These are phyloP conservation scores for Macrotis lagotis DNA, from an alignment of 2,113 vertebrate genomes.

Conservation along the genomic window DNA sequence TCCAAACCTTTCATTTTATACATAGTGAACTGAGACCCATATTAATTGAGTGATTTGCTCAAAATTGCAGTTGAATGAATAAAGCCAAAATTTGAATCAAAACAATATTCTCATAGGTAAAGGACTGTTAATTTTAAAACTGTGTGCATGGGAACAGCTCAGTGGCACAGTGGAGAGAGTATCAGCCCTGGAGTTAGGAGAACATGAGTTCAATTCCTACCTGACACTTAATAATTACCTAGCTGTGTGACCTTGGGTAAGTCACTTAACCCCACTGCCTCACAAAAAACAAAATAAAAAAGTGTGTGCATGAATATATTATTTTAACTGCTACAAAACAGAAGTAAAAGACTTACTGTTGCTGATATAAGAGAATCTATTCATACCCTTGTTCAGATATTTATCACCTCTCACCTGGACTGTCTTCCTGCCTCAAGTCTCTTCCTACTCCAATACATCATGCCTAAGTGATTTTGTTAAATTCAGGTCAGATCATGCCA, in stretches of 20 bases:
- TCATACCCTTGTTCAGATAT: neutral
- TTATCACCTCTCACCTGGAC: neutral
- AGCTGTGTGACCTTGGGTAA: no score
- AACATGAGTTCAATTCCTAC: no score
- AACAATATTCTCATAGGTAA: neutral
- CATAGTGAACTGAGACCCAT: constrained; percentile 11
- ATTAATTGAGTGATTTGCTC: constrained; percentile 1
- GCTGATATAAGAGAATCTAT: neutral
- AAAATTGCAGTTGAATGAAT: neutral
- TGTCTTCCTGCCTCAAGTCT: neutral
- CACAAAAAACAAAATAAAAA: no score
- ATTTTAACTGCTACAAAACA: neutral
- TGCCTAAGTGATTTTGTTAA: neutral
- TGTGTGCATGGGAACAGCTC: no score
- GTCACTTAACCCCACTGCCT: no score
- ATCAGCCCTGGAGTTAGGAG: no score
- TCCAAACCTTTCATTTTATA: neutral
- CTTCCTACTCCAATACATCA: neutral
- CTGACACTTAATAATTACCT: no score
- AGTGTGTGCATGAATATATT: neutral
- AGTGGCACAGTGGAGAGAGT: no score
- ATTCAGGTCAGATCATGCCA: neutral
- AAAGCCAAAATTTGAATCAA: neutral
- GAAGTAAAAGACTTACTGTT: neutral
- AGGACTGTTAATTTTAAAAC: no score